A percentile compares a stretch with the other conserved stretches of the same genome.
Conservation (phyloP, 2,888 invertebrate genomes). For the Orchesellides sinensis region DNA sequence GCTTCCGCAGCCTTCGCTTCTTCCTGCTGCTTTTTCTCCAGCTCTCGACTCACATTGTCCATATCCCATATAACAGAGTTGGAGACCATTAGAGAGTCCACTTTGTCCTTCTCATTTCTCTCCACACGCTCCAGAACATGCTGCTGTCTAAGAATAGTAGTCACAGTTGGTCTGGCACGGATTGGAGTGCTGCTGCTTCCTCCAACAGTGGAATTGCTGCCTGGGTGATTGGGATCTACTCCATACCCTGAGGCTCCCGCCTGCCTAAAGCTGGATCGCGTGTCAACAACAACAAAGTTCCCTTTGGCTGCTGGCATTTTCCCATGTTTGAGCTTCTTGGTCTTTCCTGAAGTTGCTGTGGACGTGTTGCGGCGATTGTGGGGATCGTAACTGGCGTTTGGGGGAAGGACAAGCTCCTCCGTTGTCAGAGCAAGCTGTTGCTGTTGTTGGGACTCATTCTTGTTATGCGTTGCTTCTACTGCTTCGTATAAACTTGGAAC, state of each 20-base stretch:
- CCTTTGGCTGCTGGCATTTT: too few species aligned
- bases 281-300: too few species aligned
- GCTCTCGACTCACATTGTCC: too few species aligned
- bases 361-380: neutral
- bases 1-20: constrained; percentile 40
- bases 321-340: too few species aligned
- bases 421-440: constrained; percentile 40
- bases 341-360: neutral
- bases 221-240: too few species aligned
- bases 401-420: constrained; percentile 26
- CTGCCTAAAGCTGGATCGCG: too few species aligned
- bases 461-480: neutral
- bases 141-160: constrained; percentile 56
- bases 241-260: too few species aligned
- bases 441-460: neutral
- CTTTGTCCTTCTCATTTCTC: constrained; percentile 17
- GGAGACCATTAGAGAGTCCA: constrained; percentile 40
- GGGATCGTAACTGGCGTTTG: neutral
- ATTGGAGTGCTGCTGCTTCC: neutral
- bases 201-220: neutral
- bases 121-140: constrained; percentile 51
- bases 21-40: constrained; percentile 22
- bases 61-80: neutral
- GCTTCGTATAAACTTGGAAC: constrained; percentile 51
- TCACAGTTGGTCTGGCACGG: constrained; percentile 56